Conservation (phyloP, 1,140 invertebrate species). For the Pentalonia nigronervosa region DNA sequence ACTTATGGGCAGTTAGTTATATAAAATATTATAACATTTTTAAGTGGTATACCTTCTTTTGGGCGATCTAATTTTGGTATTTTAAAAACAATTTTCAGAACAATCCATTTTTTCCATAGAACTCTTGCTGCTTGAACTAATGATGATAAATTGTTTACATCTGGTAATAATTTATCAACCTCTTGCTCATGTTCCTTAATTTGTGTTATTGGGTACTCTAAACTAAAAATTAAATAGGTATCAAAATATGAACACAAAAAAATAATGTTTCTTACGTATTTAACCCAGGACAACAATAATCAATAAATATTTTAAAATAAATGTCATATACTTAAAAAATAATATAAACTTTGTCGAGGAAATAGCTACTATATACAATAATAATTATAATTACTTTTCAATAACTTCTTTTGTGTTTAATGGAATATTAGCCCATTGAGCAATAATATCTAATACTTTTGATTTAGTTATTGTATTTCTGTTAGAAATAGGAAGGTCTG, state of each 20-base stretch:
- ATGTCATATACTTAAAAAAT: neutral
- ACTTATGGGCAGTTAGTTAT: neutral
- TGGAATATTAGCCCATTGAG: conserved; percentile 73
- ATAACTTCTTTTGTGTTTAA: conserved; percentile 31
- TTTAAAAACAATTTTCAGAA: conserved; percentile 86
- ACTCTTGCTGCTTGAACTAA: conserved; percentile 68
- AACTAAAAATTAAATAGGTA: conserved; percentile 21
- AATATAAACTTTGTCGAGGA: too few species aligned
- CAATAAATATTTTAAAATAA: neutral
- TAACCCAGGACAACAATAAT: neutral
- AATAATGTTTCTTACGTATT: neutral
- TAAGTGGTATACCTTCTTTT: conserved; percentile 79
- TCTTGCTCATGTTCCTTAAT: neutral
- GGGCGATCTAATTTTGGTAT: conserved; percentile 94
- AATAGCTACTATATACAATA: neutral
- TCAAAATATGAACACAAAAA: neutral
- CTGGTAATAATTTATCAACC: conserved; percentile 42
- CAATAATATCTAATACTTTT: conserved; percentile 83
- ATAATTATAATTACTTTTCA: conserved; percentile 22
- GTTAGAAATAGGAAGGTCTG: conserved; percentile 87
- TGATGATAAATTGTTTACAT: conserved; percentile 13
- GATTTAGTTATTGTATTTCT: conserved; percentile 92
- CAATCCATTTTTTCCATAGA: conserved; percentile 78
- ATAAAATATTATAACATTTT: neutral
- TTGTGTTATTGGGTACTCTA: neutral